phyloP scores from a whole-genome alignment of 2,797 vertebrate genomes.

The Cynopterus sphinx region DNA sequence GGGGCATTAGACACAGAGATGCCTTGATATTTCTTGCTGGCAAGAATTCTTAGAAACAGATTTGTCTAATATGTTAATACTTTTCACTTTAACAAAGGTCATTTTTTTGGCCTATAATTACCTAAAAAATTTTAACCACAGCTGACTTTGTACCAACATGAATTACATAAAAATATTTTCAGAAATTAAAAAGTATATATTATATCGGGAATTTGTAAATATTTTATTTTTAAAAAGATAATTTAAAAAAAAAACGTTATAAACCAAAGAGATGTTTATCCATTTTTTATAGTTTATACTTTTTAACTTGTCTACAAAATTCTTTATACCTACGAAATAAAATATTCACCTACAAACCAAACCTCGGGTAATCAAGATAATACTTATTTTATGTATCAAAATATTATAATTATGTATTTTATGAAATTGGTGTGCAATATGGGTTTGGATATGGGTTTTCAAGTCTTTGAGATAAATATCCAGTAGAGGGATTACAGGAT shows the following conservation, averaged over 20 bases:
- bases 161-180: background rate
- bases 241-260: background rate
- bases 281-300: background rate
- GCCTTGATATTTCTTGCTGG: background rate
- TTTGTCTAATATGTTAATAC: background rate
- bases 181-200: background rate
- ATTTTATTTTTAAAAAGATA: background rate
- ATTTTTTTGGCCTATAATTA: background rate
- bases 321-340: background rate
- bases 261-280: background rate
- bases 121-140: background rate
- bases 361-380: background rate
- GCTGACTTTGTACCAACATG: background rate
- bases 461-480: no score
- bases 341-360: background rate
- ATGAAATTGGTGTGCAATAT: no score
- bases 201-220: background rate
- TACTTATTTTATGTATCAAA: background rate
- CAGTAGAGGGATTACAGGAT: no score
- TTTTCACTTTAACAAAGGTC: background rate
- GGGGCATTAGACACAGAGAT: background rate
- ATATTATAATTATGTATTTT: background rate
- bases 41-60: background rate
- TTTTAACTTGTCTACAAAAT: background rate
- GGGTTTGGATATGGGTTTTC: no score